Evolutionary conservation across 2,797 vertebrate species (phyloP).

Genomic region (Tauraco hartlaubi): DNA sequence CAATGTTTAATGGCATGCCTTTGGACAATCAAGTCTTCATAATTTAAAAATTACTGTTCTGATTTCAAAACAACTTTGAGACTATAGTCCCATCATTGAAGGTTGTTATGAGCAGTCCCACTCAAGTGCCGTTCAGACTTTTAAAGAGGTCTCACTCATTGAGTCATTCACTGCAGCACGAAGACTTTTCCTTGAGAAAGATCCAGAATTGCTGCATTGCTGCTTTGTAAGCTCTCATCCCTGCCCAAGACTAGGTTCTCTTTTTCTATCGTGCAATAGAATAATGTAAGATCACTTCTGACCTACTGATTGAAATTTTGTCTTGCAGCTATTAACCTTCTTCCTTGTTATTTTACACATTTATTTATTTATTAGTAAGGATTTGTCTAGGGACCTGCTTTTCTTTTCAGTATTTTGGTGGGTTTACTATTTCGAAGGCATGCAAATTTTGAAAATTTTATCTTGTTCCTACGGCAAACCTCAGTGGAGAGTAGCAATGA

Average conservation of each 20-base stretch:
- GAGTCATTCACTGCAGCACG: neutral
- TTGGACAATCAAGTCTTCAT: neutral
- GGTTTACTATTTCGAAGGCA: neutral
- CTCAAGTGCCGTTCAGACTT: neutral
- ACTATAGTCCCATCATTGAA: neutral
- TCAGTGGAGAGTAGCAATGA: neutral
- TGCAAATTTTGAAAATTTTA: neutral
- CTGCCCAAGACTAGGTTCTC: too few relatives aligned
- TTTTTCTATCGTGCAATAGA: fast-evolving
- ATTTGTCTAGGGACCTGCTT: neutral
- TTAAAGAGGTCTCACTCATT: fast-evolving
- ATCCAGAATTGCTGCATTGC: neutral
- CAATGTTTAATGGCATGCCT: neutral
- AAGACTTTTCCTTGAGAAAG: neutral
- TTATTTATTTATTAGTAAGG: neutral
- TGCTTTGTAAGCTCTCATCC: neutral
- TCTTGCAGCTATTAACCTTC: neutral
- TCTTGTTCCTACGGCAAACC: neutral
- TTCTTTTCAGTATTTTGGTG: neutral
- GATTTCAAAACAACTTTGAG: neutral
- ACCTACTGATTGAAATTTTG: neutral
- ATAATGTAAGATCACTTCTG: neutral
- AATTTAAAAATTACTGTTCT: neutral
- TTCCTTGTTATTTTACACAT: neutral
- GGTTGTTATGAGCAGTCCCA: neutral